Percentiles rank a stretch among this genome's conserved stretches.
These are phyloP conservation scores for Turnix velox DNA, from an alignment of 2,113 vertebrate species.

Conservation along the genomic window DNA sequence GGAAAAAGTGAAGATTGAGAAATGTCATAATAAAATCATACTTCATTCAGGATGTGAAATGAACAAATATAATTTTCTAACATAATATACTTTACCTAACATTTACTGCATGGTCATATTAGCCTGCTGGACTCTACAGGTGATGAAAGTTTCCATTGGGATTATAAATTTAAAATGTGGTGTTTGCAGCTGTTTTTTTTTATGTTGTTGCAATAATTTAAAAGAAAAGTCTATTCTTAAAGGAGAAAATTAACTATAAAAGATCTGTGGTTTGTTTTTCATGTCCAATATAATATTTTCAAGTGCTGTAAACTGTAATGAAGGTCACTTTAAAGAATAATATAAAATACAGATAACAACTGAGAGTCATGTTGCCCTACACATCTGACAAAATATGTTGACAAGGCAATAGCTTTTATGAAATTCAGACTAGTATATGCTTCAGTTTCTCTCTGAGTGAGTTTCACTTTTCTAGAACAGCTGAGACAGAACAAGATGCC, in stretches of 20 bases:
- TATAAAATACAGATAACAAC: background rate
- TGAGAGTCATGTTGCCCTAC: background rate
- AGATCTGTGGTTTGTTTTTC: background rate
- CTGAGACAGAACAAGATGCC: background rate
- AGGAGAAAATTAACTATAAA: background rate
- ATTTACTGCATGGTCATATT: background rate
- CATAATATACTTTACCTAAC: background rate
- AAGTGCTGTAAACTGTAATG: background rate
- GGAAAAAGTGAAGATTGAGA: background rate
- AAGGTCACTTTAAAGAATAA: background rate
- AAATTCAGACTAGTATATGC: background rate
- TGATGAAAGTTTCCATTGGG: background rate
- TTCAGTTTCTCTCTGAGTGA: background rate
- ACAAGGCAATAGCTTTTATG: background rate
- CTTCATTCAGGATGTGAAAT: conserved; percentile 21
- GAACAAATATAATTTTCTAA: conserved; percentile 44
- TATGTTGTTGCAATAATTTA: background rate
- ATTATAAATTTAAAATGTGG: background rate
- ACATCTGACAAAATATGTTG: too few species aligned
- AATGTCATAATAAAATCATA: conserved; percentile 43
- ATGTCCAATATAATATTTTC: background rate
- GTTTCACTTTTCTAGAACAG: background rate
- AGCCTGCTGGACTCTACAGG: background rate
- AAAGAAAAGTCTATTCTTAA: background rate
- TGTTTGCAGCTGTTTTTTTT: background rate